Evolutionary conservation across 1,140 invertebrate genomes (phyloP), one percentile per base, ranked within the genome.

Genomic region (Drosophila subobscura): DNA sequence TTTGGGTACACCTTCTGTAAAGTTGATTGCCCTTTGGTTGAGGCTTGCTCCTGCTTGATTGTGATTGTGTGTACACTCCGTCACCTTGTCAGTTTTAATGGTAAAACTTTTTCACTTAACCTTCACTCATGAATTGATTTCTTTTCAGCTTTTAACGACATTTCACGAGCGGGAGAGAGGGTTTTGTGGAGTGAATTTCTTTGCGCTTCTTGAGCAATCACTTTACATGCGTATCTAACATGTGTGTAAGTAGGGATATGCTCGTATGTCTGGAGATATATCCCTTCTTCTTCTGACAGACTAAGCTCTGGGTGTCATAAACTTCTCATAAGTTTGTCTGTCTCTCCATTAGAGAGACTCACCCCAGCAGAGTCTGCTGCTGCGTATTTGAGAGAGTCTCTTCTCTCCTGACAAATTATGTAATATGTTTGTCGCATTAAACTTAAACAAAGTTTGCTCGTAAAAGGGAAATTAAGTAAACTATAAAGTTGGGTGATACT

Each of bases 31-130:
- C 37, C 40, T 70, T 25, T 41, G 1, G 33, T 40, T 20, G 40
- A n/a, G 27, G 5, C 33, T 3, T 37, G 33, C 25, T 27, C 2
- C 29, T 33, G 7, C 8, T 12, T 37, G 33, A 37, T 37, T 37
- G 33, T 12, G 33, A 37, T 37, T 37, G 33, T 12, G 33, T 12
- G 33, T 12, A 6, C 25, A 16, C 45, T 60, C 44, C 10, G 49
- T 68, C 59, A 79, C 75, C 65, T 75, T 84, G 75, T 75, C 79
- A 72, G 70, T 84, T 77, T 83, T 79, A 73, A 85, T 86, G 68
- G 77, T 25, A 54, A 86, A 85, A 85, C 25, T 85, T 85, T 85
- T 85, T 86, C 80, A 85, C 80, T 85, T 85, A 85, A 81, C 80
- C 81, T 77, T 86, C 70, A 77, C 56, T 74, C 63, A 50, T 86